Conservation (phyloP, 1,140 invertebrate species). For the Atta cephalotes region DNA sequence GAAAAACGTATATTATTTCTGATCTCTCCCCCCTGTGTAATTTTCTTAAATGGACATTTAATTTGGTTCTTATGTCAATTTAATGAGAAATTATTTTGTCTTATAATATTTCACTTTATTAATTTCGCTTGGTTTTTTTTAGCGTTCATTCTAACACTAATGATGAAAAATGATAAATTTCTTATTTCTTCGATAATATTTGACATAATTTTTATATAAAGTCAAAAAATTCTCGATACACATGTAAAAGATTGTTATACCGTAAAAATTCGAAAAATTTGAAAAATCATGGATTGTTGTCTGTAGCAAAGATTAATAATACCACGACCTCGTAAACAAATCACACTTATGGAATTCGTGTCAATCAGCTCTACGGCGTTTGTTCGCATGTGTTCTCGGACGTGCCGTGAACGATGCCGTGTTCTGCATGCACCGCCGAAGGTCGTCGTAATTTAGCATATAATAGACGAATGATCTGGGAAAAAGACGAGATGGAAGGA, state of each 20-base stretch:
- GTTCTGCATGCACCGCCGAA: constrained; percentile 65
- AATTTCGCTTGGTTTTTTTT: neutral
- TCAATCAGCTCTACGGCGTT: constrained; percentile 49
- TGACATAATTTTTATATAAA: neutral
- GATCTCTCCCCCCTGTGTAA: neutral
- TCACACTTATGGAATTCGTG: constrained; percentile 17
- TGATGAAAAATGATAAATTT: neutral
- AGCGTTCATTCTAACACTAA: neutral
- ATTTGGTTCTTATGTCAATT: constrained; percentile 7
- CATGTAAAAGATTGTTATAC: no score
- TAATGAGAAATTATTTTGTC: neutral
- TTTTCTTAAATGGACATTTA: neutral
- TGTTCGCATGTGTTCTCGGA: constrained; percentile 35
- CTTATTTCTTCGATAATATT: neutral
- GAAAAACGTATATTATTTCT: neutral
- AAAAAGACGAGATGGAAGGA: constrained; percentile 52
- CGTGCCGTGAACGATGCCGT: constrained; percentile 29
- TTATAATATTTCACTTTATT: neutral
- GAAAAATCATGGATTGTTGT: neutral
- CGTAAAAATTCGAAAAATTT: neutral
- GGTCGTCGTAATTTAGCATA: constrained; percentile 78
- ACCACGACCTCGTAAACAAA: constrained; percentile 20
- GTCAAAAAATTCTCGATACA: neutral
- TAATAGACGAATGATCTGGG: constrained; percentile 74
- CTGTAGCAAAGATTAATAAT: constrained; percentile 10